Evolutionary conservation across 2,113 vertebrate species (phyloP), one percentile per base, ranked within the genome.

Genomic region (Zeus faber): DNA sequence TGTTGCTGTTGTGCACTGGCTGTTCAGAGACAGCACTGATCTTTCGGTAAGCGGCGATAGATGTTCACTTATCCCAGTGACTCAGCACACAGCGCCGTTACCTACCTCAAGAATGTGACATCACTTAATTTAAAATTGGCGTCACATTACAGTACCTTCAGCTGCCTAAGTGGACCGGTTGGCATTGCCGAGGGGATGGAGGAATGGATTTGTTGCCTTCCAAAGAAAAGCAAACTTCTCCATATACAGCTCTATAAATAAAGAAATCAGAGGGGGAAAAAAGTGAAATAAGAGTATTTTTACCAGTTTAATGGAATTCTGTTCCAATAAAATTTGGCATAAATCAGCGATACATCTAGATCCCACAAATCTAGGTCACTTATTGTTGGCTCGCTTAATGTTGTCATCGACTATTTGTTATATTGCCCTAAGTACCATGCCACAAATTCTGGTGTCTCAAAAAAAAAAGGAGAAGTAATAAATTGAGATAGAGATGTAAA

Each of bases 21-120:
- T n/a, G n/a, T n/a, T n/a, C n/a, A n/a, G n/a, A n/a, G n/a, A n/a
- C n/a, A n/a, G n/a, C n/a, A n/a, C n/a, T n/a, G n/a, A n/a, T n/a
- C n/a, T n/a, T n/a, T n/a, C n/a, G n/a, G n/a, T n/a, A n/a, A n/a
- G 46, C 11, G 44, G 62, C 64, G 60, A 67, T 13, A 49, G 22
- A 71, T 40, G 50, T 56, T 57, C 53, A 46, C 49, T 25, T 65
- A 59, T 72, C 68, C 48, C 41, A 23, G 48, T 78, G 74, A 80
- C 60, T 80, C 72, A 79, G 72, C 76, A 72, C 37, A 46, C 31
- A 43, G 43, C 10, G 11, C 67, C 65, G 81, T 83, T 81, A 76
- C 41, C 55, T 37, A 35, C 65, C 60, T 79, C 74, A 66, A 70
- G 16, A 67, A 62, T 56, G 58, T 49, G 65, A 70, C 59, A 48